Percentiles rank a stretch among this genome's conserved stretches.
Evolutionary conservation across 2,113 vertebrate genomes (phyloP).

Genomic region (Xyrauchen texanus): DNA sequence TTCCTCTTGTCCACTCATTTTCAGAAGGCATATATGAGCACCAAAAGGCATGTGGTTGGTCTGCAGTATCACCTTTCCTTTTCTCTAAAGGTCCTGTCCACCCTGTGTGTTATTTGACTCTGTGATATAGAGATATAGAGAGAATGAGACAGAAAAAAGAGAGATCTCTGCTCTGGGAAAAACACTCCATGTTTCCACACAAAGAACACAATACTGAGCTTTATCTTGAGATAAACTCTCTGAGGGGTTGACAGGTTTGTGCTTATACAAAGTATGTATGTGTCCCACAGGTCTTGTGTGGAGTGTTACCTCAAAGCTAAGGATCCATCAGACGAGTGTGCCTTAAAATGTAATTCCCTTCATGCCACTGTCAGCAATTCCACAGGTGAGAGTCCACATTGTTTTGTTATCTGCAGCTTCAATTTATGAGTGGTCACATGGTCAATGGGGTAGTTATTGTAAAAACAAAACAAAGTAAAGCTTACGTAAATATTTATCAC

Average conservation of each 20-base stretch:
- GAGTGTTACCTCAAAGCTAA: conserved; percentile 87
- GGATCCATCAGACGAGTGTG: conserved; percentile 74
- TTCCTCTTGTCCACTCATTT: conserved; percentile 64
- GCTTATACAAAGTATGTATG: conserved; percentile 42
- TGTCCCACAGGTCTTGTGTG: conserved; percentile 82
- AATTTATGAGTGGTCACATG: not conserved
- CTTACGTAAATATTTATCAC: no score
- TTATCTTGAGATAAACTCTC: conserved; percentile 25
- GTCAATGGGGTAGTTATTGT: not conserved
- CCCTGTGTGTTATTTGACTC: conserved; percentile 59
- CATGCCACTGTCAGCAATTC: conserved; percentile 80
- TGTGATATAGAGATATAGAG: conserved; percentile 42
- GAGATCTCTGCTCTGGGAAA: conserved; percentile 60
- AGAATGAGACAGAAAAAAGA: conserved; percentile 53
- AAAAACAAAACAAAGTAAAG: not conserved
- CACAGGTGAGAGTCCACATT: conserved; percentile 72
- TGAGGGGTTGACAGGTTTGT: conserved; percentile 62
- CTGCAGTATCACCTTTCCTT: conserved; percentile 66
- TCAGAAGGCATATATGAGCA: conserved; percentile 63
- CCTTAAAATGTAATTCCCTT: conserved; percentile 79
- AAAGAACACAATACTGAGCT: not conserved
- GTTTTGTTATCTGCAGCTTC: not conserved
- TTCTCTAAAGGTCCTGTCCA: conserved; percentile 66
- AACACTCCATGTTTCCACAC: conserved; percentile 18
- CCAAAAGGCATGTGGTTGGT: conserved; percentile 60